Conservation (phyloP, 2,888 invertebrate species). For the Agonum fuliginosum region DNA sequence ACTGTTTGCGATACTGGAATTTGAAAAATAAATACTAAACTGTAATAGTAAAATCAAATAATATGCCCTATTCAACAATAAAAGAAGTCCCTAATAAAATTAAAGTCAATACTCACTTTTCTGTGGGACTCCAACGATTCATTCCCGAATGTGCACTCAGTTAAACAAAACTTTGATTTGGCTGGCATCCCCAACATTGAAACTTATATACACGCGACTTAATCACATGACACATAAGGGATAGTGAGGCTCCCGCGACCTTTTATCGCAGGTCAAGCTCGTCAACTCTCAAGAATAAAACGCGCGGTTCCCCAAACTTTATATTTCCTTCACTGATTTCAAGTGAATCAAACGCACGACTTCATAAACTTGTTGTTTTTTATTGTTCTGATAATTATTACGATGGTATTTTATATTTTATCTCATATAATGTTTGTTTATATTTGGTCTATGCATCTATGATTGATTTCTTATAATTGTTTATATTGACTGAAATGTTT, state of each 20-base stretch:
- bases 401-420: slow-evolving; percentile 1
- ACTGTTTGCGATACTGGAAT: too few species aligned
- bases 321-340: neutral
- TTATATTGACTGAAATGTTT: neutral
- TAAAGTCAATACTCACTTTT: slow-evolving; percentile 34
- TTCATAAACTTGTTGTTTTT: slow-evolving; percentile 6
- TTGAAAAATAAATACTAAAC: too few species aligned
- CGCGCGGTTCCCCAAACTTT: slow-evolving; percentile 12
- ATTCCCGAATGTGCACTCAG: slow-evolving; percentile 9
- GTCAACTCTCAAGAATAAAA: neutral
- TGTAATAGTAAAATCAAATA: too few species aligned
- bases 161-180: slow-evolving; percentile 8
- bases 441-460: slow-evolving; percentile 7
- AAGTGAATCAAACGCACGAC: neutral
- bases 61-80: too few species aligned
- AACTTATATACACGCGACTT: slow-evolving; percentile 8
- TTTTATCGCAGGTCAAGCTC: slow-evolving; percentile 43
- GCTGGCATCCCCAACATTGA: slow-evolving; percentile 7
- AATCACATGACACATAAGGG: slow-evolving; percentile 51
- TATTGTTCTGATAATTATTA: slow-evolving; percentile 34
- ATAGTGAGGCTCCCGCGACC: slow-evolving; percentile 15
- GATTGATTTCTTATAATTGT: neutral
- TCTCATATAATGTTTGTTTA: slow-evolving; percentile 8
- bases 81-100: neutral
- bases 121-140: slow-evolving; percentile 33